These are phyloP conservation scores for Chaetops frenatus DNA, from an alignment of 2,113 vertebrate genomes.

Conservation along the genomic window DNA sequence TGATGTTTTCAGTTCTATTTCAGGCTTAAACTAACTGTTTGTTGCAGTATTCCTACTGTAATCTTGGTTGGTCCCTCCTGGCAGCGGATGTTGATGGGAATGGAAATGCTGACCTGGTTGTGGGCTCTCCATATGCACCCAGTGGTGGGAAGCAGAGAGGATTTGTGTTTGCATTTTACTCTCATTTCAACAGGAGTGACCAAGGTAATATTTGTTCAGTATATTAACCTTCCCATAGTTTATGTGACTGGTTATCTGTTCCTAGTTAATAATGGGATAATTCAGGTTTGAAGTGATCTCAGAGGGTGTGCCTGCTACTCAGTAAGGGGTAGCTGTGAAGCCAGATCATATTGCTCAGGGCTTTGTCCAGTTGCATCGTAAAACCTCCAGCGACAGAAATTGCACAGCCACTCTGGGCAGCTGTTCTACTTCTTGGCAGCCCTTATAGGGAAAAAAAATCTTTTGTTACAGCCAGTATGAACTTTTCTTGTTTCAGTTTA, in stretches of 20 bases:
- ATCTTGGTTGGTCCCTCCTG: slow-evolving; percentile 76
- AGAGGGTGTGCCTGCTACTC: neutral
- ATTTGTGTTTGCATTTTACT: slow-evolving; percentile 69
- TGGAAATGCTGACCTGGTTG: slow-evolving; percentile 63
- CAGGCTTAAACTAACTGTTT: neutral
- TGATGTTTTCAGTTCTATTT: neutral
- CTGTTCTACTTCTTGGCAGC: neutral
- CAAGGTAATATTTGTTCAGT: slow-evolving; percentile 53
- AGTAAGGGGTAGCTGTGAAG: neutral
- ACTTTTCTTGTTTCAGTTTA: neutral
- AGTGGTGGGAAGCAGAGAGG: slow-evolving; percentile 72
- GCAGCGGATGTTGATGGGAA: slow-evolving; percentile 69
- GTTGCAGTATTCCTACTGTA: slow-evolving; percentile 72
- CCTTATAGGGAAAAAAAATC: neutral
- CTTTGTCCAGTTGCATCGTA: neutral
- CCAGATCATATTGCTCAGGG: neutral
- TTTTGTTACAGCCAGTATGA: neutral
- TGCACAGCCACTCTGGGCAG: neutral
- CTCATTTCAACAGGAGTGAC: neutral
- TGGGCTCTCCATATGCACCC: slow-evolving; percentile 73
- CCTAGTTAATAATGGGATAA: neutral
- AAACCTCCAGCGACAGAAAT: neutral
- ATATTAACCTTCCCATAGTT: neutral
- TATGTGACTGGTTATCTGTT: neutral
- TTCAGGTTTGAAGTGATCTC: neutral